Conservation (phyloP, 1,140 invertebrate genomes). For the Belonocnema kinseyi region DNA sequence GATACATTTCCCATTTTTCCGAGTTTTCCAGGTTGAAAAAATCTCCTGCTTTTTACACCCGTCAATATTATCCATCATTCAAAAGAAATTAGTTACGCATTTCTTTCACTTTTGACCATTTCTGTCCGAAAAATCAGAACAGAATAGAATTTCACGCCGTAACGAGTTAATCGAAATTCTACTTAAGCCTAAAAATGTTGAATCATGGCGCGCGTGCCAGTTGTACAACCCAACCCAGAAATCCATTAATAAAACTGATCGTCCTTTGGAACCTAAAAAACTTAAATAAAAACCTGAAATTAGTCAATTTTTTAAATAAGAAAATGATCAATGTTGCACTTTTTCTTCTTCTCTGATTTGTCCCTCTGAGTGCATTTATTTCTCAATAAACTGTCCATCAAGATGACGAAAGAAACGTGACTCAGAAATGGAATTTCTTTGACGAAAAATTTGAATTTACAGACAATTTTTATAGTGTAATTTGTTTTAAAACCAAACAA, state of each 20-base stretch:
- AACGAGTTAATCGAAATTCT: conserved; percentile 25
- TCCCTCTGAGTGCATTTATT: no score
- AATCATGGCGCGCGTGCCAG: conserved; percentile 16
- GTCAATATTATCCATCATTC: neutral
- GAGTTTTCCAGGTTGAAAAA: neutral
- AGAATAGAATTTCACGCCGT: conserved; percentile 22
- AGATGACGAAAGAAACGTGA: no score
- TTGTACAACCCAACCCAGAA: neutral
- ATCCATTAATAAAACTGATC: neutral
- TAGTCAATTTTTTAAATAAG: no score
- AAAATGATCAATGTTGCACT: no score
- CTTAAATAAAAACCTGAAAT: neutral
- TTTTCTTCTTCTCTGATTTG: no score
- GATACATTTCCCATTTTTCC: no score
- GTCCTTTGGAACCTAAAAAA: neutral
- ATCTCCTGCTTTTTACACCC: neutral
- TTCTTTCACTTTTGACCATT: conserved; percentile 17
- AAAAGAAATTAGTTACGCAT: conserved; percentile 2
- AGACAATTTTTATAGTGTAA: no score
- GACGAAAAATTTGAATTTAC: no score
- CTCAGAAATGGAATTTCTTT: no score
- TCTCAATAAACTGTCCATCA: no score
- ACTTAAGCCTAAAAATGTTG: neutral
- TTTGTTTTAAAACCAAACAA: no score
- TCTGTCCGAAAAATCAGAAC: neutral